Conservation (phyloP, 2,888 invertebrate species). For the Troides aeacus region DNA sequence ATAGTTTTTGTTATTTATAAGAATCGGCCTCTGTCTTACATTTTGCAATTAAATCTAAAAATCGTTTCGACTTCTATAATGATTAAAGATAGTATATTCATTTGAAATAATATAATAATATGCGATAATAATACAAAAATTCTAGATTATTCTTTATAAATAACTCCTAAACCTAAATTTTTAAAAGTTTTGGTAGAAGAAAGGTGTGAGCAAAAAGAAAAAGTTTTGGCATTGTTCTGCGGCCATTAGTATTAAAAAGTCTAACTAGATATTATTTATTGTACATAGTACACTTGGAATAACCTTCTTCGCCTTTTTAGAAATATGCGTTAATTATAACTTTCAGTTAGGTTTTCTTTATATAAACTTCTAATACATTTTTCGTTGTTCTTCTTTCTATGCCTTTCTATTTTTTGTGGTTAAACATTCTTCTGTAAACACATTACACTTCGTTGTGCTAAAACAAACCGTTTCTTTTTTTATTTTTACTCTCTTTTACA, state of each 20-base stretch:
- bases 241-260: slow-evolving; percentile 29
- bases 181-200: not conserved
- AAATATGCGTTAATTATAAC: slow-evolving; percentile 26
- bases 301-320: slow-evolving; percentile 7
- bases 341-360: slow-evolving; percentile 26
- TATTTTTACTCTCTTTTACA: too few species aligned
- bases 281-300: slow-evolving; percentile 59
- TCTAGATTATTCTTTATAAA: not conserved
- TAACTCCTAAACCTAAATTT: not conserved
- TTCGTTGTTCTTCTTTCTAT: not conserved
- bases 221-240: not conserved
- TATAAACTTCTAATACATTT: slow-evolving; percentile 19
- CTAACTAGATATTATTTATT: slow-evolving; percentile 60
- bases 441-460: not conserved
- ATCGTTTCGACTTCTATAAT: not conserved
- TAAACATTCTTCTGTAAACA: not conserved
- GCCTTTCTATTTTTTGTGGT: not conserved
- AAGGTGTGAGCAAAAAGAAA: not conserved
- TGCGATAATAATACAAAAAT: too few species aligned
- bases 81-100: not conserved
- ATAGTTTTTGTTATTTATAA: not conserved
- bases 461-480: not conserved
- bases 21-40: not conserved
- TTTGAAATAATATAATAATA: not conserved
- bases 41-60: not conserved